Percentiles rank a stretch among this genome's conserved stretches.
Evolutionary conservation across 2,888 invertebrate species (phyloP).

Genomic region (Monochamus alternatus): DNA sequence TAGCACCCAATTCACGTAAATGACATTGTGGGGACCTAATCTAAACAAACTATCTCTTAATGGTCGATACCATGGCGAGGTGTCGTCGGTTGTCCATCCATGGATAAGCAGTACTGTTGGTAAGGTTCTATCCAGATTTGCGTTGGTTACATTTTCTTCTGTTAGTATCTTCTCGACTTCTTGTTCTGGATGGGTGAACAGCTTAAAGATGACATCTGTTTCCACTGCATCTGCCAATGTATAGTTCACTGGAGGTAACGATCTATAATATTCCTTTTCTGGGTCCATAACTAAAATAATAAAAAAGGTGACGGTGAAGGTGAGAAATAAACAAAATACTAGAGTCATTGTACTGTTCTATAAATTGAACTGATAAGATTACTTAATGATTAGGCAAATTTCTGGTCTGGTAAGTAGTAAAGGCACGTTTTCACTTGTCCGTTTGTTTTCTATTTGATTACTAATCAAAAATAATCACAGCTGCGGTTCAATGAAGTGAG

Average conservation of each 20-base stretch:
- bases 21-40: slow-evolving; percentile 68
- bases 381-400: too few species aligned
- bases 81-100: slow-evolving; percentile 71
- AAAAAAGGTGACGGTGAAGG: background rate
- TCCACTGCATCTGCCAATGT: slow-evolving; percentile 54
- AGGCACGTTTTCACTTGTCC: background rate
- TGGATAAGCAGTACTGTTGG: slow-evolving; percentile 71
- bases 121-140: slow-evolving; percentile 47
- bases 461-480: too few species aligned
- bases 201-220: slow-evolving; percentile 54
- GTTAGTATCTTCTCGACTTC: slow-evolving; percentile 49
- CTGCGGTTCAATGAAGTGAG: too few species aligned
- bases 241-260: slow-evolving; percentile 57
- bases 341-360: too few species aligned
- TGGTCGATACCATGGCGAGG: slow-evolving; percentile 62
- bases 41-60: slow-evolving; percentile 69
- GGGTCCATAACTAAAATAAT: slow-evolving; percentile 10
- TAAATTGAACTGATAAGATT: too few species aligned
- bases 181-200: slow-evolving; percentile 51
- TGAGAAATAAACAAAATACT: background rate
- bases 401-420: too few species aligned
- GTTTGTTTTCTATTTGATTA: too few species aligned
- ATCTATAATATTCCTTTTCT: slow-evolving; percentile 33
- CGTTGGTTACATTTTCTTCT: slow-evolving; percentile 47
- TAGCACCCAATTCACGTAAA: slow-evolving; percentile 70